These are phyloP conservation scores for Tetramorium bicarinatum DNA, from an alignment of 2,888 invertebrate species.

Conservation along the genomic window DNA sequence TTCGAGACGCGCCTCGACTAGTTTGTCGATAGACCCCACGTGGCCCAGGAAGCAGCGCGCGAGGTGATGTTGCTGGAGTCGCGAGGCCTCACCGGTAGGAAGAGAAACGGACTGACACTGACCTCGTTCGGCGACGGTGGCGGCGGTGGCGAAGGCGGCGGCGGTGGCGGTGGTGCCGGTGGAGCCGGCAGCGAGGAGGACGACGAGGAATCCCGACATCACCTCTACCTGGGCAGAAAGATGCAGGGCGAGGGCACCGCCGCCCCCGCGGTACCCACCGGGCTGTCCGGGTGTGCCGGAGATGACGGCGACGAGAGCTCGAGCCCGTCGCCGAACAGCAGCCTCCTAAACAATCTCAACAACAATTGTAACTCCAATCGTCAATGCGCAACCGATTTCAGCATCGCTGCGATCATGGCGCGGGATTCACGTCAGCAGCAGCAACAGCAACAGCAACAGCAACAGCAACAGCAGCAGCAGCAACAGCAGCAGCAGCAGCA, in stretches of 20 bases:
- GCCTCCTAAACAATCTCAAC: constrained; percentile 82
- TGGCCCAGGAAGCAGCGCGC: constrained; percentile 62
- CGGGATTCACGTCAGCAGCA: constrained; percentile 89
- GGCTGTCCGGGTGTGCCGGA: constrained; percentile 86
- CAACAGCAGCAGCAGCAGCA: constrained; percentile 85
- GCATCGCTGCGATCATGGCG: constrained; percentile 98
- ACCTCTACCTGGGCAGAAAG: constrained; percentile 85
- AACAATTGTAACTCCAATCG: constrained; percentile 87
- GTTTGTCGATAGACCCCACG: constrained; percentile 49
- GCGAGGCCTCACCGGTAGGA: constrained; percentile 85
- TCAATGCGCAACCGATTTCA: constrained; percentile 97
- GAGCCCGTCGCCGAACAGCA: constrained; percentile 86
- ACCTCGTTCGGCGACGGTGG: constrained; percentile 86
- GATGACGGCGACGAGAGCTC: constrained; percentile 89
- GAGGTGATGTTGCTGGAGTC: constrained; percentile 86
- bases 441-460: constrained; percentile 87
- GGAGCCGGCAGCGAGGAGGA: constrained; percentile 88
- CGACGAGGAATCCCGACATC: constrained; percentile 88
- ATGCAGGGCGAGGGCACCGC: constrained; percentile 87
- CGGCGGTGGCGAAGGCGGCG: constrained; percentile 86
- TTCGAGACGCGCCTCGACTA: constrained; percentile 50
- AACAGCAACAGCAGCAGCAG: constrained; percentile 81
- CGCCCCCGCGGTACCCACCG: constrained; percentile 79
- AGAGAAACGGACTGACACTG: constrained; percentile 86
- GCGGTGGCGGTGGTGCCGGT: constrained; percentile 87